Evolutionary conservation across 2,888 invertebrate species (phyloP), one percentile per base, ranked within the genome.

Genomic region (Bhutanitis thaidina): DNA sequence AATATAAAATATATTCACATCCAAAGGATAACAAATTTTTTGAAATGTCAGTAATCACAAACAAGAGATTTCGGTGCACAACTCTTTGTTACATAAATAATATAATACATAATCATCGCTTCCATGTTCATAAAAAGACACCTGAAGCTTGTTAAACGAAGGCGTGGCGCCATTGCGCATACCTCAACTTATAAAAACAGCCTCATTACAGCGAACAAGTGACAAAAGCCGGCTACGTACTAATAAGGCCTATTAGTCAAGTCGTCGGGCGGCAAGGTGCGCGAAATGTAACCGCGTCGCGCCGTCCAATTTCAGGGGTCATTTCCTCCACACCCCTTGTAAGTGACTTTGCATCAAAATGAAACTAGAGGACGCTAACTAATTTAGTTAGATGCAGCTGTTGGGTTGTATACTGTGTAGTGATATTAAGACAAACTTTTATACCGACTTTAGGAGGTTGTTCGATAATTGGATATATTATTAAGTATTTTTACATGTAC

Each of bases 221-320:
- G 80, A 80, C 73, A 79, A 78, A 72, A 74, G 67, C 68, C 74
- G 73, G 70, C 29, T 12, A 29, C 12, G 60, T 58, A 60, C 67
- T 83, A 84, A 83, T 82, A 80, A 79, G 73, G 64, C 65, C 71
- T 72, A 80, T 84, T 81, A 81, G 77, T 84, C 77, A 79, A 77
- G 76, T 76, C 67, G 66, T 64, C 67, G 64, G 62, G 34, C 30
- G 40, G 78, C 85, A 85, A 85, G 84, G 85, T 84, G 84, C 64
- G 80, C 79, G 58, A 75, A 75, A 74, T 71, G 74, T 73, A 73
- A 80, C 72, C 69, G 69, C 77, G 71, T 65, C 72, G 72, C 69
- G 70, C 63, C 67, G 70, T 71, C 72, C 80, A 86, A 88, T 88
- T 88, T 88, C 87, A 87, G 79, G 88, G 84, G 72, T 71, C 87